Evolutionary conservation across 2,113 vertebrate genomes (phyloP).

Genomic region (Atherinomorus stipes): DNA sequence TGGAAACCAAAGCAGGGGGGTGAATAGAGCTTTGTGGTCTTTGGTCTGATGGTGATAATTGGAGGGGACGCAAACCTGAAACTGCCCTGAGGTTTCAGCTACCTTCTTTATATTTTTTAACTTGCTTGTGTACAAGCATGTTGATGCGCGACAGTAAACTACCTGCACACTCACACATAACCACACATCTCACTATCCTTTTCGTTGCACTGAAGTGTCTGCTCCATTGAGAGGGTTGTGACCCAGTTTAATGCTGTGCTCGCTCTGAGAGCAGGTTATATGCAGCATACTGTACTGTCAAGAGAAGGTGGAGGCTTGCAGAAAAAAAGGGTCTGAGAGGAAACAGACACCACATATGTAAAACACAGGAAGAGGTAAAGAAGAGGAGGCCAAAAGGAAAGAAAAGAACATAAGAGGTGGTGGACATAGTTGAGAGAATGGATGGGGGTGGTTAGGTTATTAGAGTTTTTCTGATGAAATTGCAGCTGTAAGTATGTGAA

Average conservation of each 20-base stretch:
- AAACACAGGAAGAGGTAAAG: background rate
- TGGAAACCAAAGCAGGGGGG: slow-evolving; percentile 48
- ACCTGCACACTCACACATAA: slow-evolving; percentile 15
- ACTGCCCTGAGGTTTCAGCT: slow-evolving; percentile 43
- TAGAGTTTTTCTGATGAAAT: slow-evolving; percentile 17
- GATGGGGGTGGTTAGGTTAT: background rate
- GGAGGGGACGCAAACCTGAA: slow-evolving; percentile 50
- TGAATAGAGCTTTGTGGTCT: slow-evolving; percentile 36
- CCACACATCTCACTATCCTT: slow-evolving; percentile 39
- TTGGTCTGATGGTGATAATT: slow-evolving; percentile 45
- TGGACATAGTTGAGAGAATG: background rate
- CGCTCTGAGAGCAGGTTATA: slow-evolving; percentile 36
- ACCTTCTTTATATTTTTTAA: slow-evolving; percentile 6
- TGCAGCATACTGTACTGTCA: slow-evolving; percentile 42
- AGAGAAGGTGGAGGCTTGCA: slow-evolving; percentile 8
- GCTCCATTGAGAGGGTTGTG: slow-evolving; percentile 65
- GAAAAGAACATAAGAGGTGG: background rate
- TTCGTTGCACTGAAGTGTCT: slow-evolving; percentile 39
- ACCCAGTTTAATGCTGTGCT: slow-evolving; percentile 74
- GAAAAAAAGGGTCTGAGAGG: slow-evolving; percentile 1
- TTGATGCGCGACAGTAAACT: slow-evolving; percentile 22
- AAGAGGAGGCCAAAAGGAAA: background rate
- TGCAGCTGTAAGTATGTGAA: slow-evolving; percentile 27
- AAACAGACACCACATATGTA: slow-evolving; percentile 14
- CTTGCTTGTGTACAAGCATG: slow-evolving; percentile 4